Percentiles rank a stretch among this genome's conserved stretches.
Conservation (phyloP, 2,797 vertebrate genomes). For the Jordanella pulchra region DNA sequence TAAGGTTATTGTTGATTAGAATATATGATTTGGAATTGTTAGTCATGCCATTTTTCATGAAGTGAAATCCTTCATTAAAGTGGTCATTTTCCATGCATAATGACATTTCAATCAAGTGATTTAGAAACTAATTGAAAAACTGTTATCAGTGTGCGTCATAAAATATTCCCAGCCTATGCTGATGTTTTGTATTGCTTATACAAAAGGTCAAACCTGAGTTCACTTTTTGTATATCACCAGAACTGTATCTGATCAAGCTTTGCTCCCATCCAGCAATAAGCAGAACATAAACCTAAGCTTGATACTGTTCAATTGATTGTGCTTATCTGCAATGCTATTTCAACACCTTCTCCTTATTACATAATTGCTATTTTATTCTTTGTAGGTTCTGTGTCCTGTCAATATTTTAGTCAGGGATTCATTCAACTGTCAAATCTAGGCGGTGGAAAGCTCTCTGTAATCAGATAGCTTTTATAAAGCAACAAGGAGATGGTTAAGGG, state of each 20-base stretch:
- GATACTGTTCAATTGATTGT: conserved; percentile 68
- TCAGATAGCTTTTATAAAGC: conserved; percentile 78
- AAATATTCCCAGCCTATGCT: conserved; percentile 36
- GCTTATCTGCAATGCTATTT: conserved; percentile 59
- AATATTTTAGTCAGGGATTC: conserved; percentile 81
- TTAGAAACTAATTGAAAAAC: conserved; percentile 41
- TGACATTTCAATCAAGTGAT: conserved; percentile 50
- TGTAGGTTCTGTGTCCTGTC: conserved; percentile 64
- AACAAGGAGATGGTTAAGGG: conserved; percentile 21
- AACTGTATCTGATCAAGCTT: conserved; percentile 36
- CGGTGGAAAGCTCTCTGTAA: conserved; percentile 69
- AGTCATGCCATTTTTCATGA: conserved; percentile 14
- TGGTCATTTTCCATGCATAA: conserved; percentile 28
- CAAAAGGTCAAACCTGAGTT: conserved; percentile 57
- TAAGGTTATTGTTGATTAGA: conserved; percentile 14
- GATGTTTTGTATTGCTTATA: conserved; percentile 53
- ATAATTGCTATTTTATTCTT: conserved; percentile 66
- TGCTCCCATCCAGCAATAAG: conserved; percentile 22
- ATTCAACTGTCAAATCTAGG: conserved; percentile 69
- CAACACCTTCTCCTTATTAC: conserved; percentile 52
- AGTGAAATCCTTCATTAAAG: conserved; percentile 25
- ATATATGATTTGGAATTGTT: conserved; percentile 19
- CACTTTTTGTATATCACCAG: conserved; percentile 13
- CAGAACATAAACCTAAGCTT: conserved; percentile 36
- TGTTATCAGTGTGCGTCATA: conserved; percentile 31